Base-by-base conservation (phyloP, 2,797 vertebrate genomes). In the Enteromius radiatus region DNA sequence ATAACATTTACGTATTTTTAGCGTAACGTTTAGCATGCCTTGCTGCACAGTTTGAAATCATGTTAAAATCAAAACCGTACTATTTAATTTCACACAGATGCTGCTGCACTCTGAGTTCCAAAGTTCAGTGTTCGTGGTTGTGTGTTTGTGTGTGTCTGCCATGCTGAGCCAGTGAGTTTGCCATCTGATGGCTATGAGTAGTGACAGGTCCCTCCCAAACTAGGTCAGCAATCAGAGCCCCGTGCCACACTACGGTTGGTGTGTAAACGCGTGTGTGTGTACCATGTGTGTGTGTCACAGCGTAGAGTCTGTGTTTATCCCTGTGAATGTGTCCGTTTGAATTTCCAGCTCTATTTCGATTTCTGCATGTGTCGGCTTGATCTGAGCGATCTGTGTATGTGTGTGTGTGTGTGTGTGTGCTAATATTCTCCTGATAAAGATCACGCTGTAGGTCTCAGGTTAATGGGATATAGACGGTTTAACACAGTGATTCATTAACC, bases 401-500 rank as follows among this genome's bases (percentile, higher is more conserved):
- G n/a, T 71, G 54, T 80, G 47, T 70, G 54, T 54, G 45, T 80
- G 63, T 73, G 78, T 70, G 85, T 61, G 81, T 68, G 80, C 63
- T 69, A 71, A 78, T 83, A 61, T 63, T 49, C 56, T 49, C 23
- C 75, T 80, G 81, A 78, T 87, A 85, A 86, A 88, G 78, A 84
- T 84, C 78, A 38, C 31, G 69, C 81, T 71, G 88, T 81, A 84
- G 73, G 71, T 87, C 83, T 69, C 78, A 68, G 74, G 85, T 81
- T 89, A 90, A 90, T 87, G 87, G 87, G 87, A 89, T 89, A 84
- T 80, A 79, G 81, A 85, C 73, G 68, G 84, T 90, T 89, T 85
- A 89, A 88, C 84, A 85, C 83, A 65, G 85, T 82, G 87, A 90
- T 88, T 90, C 88, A 88, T 89, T 90, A 89, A 89, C 85, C 88